Percentiles rank a stretch among this genome's conserved stretches.
phyloP scores from a whole-genome alignment of 2,797 vertebrate genomes.

The Neosilurus hyrtlii region DNA sequence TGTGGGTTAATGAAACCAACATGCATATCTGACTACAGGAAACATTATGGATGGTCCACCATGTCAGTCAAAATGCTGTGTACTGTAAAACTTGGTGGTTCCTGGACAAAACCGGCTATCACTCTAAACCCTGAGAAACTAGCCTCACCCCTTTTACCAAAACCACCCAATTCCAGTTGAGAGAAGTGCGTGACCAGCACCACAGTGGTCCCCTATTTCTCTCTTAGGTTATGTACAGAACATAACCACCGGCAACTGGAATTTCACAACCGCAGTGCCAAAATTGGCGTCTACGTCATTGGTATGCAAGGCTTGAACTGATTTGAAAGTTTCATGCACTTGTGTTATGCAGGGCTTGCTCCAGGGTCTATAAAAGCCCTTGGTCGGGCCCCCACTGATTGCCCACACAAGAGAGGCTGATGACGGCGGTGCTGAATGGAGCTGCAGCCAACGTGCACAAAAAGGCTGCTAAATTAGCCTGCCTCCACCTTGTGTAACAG shows the following conservation, averaged over 20 bases:
- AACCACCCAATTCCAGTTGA: background rate
- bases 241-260: background rate
- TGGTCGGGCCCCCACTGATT: constrained; percentile 42
- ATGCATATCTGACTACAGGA: background rate
- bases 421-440: constrained; percentile 33
- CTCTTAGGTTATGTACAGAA: background rate
- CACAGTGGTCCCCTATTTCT: background rate
- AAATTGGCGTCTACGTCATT: constrained; percentile 12
- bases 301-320: constrained; percentile 19
- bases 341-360: constrained; percentile 15
- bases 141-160: background rate
- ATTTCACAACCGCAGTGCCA: background rate
- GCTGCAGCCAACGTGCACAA: constrained; percentile 36
- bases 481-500: constrained; percentile 30
- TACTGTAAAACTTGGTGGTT: background rate
- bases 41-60: background rate
- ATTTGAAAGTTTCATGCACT: constrained; percentile 41
- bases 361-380: constrained; percentile 23
- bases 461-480: constrained; percentile 41
- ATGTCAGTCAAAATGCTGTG: background rate
- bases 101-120: background rate
- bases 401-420: constrained; percentile 49
- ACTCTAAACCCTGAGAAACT: background rate
- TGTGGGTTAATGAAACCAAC: background rate
- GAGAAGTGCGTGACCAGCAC: background rate